Base-by-base conservation (phyloP, 2,797 vertebrate genomes). In the Rhinella marina region DNA sequence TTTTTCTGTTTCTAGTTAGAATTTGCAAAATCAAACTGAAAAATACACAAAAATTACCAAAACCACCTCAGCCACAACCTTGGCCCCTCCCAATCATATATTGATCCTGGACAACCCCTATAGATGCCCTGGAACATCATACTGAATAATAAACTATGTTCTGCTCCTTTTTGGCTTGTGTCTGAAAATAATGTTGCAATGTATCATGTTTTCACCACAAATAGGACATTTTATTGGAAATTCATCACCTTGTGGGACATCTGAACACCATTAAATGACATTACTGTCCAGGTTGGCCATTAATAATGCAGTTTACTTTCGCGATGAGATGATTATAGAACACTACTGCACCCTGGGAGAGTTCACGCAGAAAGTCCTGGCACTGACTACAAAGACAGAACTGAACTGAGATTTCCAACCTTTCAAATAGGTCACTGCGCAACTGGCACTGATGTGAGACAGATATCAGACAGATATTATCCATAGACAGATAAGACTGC, bases 391-490 rank as follows among this genome's bases (percentile, higher is more conserved):
- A 70, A 68, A 68, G 62, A 72, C 12, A 70, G 32, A 76, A 56
- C 75, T 16, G 21, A 48, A 41, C 21, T 23, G 61, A 41, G 57
- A 54, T 79, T 78, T 52, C 62, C 64, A 73, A 57, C 59, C 57
- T 83, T 68, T 78, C 57, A n/a, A 87, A 82, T 81, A 73, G 86
- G 81, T 87, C 72, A 83, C 48, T 68, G 81, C 29, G 61, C 81
- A 72, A 52, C 11, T 56, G 50, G 72, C 72, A 82, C 41, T n/a
- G 61, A 75, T 83, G 41, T 75, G 48, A 87, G 86, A 82, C 80
- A 83, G 72, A 82, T 87, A 56, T 77, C 70, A 87, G 86, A 83
- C 81, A 87, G 81, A 83, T 87, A 83, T 83, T 87, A 64, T 64
- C 72, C 56, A 9, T 50, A 14, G 29, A 19, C 73, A 27, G 59